These are phyloP conservation scores for Pygocentrus nattereri DNA, from an alignment of 2,797 vertebrate genomes.

Conservation along the genomic window DNA sequence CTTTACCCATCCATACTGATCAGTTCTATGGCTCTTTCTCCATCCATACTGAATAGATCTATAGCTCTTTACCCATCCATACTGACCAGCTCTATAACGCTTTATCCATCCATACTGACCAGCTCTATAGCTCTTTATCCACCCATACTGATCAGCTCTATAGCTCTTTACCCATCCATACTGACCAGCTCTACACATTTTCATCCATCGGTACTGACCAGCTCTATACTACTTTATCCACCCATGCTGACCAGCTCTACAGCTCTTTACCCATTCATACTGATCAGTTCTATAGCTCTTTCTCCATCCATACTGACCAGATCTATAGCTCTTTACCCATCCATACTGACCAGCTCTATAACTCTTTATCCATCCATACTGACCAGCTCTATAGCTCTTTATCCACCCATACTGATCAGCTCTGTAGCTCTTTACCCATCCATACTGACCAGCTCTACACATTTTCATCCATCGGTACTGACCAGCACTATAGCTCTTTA, in stretches of 20 bases:
- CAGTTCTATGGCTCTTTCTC: not conserved
- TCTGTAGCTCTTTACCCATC: not conserved
- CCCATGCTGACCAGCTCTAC: not conserved
- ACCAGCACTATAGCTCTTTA: not conserved
- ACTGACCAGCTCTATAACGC: not conserved
- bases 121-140: not conserved
- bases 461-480: not conserved
- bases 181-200: not conserved
- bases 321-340: not conserved
- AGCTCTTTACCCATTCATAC: not conserved
- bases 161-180: no score
- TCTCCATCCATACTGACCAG: conserved; percentile 60
- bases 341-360: not conserved
- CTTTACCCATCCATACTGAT: not conserved
- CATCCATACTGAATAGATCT: conserved; percentile 25
- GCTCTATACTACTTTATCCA: not conserved
- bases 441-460: not conserved
- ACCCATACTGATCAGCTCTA: not conserved
- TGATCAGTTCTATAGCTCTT: conserved; percentile 49
- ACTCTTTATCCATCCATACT: not conserved
- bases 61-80: not conserved
- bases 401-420: no score
- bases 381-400: not conserved
- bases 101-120: not conserved
- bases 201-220: not conserved